These are phyloP conservation scores for Arctopsyche grandis DNA, from an alignment of 1,140 invertebrate genomes.

Conservation along the genomic window DNA sequence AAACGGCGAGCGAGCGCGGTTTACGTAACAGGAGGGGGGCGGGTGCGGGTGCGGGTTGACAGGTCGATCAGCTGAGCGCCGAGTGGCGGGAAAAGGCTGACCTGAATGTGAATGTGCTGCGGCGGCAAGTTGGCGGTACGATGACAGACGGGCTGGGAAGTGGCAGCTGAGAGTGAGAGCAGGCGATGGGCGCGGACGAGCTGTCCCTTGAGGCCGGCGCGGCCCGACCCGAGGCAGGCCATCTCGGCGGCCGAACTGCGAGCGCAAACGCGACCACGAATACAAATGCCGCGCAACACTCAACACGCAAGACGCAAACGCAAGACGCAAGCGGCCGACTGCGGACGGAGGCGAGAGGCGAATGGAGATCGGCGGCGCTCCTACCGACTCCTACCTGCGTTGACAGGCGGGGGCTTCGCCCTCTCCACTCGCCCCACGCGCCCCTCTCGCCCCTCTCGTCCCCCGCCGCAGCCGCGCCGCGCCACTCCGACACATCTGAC, in stretches of 20 bases:
- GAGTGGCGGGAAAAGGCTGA: not conserved
- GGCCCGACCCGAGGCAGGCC: constrained; percentile 1
- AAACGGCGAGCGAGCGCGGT: not conserved
- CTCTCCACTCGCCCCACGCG: too few species aligned
- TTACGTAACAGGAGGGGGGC: not conserved
- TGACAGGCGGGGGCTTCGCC: not conserved
- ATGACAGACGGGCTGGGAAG: not conserved
- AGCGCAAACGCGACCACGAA: not conserved
- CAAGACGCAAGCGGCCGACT: not conserved
- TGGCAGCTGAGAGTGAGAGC: not conserved
- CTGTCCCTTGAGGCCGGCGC: not conserved
- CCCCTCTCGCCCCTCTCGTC: too few species aligned
- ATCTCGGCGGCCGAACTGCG: not conserved
- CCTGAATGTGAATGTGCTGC: not conserved
- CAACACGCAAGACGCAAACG: not conserved
- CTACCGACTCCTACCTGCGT: not conserved
- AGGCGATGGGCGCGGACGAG: not conserved
- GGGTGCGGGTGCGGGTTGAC: not conserved
- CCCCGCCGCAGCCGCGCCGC: too few species aligned
- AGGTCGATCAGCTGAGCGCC: not conserved
- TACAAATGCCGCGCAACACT: too few species aligned
- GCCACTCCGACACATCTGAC: not conserved
- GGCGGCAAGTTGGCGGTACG: not conserved
- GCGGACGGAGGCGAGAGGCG: not conserved
- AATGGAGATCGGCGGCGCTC: not conserved